Base-by-base conservation (phyloP, 2,113 vertebrate genomes). In the Cottus gobio region DNA sequence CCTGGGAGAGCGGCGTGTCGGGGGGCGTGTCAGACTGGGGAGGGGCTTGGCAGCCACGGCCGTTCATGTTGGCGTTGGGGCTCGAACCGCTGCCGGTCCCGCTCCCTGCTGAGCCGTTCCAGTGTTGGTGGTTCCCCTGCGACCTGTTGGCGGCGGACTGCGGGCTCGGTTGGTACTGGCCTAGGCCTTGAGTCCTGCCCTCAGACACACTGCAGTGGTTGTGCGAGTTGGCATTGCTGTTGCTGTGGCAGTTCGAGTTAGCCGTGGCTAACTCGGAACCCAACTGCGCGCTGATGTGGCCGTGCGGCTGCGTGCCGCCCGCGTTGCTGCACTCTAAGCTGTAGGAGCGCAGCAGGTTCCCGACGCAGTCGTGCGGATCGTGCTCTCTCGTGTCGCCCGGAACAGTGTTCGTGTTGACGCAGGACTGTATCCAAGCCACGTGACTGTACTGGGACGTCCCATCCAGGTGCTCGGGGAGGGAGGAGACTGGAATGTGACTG, bases 401-500 rank as follows among this genome's bases (percentile, higher is more conserved):
- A 71, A 86, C 77, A 69, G 80, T 79, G 86, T 93, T 89, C 63
- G 91, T 71, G 65, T 96, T 96, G 63, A 96, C 91, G 46, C 95
- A 96, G 10, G 95, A 94, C 87, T 96, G 95, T 84, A 96, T 96
- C 95, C 95, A 96, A 28, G 95, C 95, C 75, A 96, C 90, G 28
- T 96, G 95, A 86, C 91, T 95, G 56, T 95, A 96, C 89, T 94
- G 92, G 61, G 94, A 95, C 0, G 95, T 93, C 52, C 95, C 95
- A 31, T 95, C 94, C 81, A 96, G 90, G 76, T 96, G 95, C 63
- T 96, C 95, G 4, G 95, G 95, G 44, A 96, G 94, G 28, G 95
- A 96, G 54, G 91, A 91, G 79, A 95, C 92, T 2, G 95, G 95
- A 91, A 96, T 95, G 86, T 96, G 94, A 90, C 82, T 92, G 60